Conservation (phyloP, 2,888 invertebrate genomes). For the Pristionchus mayeri region DNA sequence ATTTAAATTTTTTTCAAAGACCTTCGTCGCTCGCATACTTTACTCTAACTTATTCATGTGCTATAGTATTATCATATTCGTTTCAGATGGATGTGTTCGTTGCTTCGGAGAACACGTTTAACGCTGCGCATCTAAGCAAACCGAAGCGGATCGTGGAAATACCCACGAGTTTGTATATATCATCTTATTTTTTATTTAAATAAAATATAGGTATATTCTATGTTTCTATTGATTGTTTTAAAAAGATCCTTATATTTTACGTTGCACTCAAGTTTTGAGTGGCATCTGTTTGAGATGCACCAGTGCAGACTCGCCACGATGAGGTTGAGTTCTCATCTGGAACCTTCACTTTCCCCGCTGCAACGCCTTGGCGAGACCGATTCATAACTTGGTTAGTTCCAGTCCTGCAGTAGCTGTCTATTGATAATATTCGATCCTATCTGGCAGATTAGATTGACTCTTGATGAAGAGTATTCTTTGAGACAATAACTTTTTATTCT, state of each 20-base stretch:
- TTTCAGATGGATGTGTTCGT: conserved; percentile 57
- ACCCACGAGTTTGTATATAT: conserved; percentile 58
- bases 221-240: no score
- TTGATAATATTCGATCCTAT: neutral
- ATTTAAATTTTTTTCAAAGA: neutral
- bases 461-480: no score
- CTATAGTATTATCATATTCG: neutral
- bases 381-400: conserved; percentile 66
- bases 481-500: no score
- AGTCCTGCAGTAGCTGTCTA: neutral
- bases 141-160: conserved; percentile 60
- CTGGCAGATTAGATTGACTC: no score
- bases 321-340: conserved; percentile 66
- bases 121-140: conserved; percentile 55
- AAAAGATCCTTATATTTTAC: neutral
- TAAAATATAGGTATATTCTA: no score
- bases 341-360: conserved; percentile 62
- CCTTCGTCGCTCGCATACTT: neutral
- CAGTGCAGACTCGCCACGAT: conserved; percentile 62
- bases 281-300: conserved; percentile 63
- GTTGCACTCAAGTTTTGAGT: no score
- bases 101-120: conserved; percentile 58
- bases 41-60: neutral
- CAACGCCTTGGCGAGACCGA: conserved; percentile 60
- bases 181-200: no score